These are phyloP conservation scores for Thymallus thymallus DNA, from an alignment of 2,113 vertebrate genomes.

Conservation along the genomic window DNA sequence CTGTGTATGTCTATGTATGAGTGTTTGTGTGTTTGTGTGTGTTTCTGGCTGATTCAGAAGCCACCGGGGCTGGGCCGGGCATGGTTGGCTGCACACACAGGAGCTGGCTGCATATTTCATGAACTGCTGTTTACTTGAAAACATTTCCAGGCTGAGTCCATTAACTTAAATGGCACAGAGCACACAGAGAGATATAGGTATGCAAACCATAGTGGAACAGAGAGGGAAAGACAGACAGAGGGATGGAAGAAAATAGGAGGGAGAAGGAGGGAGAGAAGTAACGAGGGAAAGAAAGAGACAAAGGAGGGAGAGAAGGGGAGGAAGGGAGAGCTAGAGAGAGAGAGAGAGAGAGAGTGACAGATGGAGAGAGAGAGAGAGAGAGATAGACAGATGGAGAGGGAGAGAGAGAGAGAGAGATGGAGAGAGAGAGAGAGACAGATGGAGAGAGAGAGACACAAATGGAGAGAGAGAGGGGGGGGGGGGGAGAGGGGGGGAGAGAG, in stretches of 20 bases:
- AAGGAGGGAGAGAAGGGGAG: neutral
- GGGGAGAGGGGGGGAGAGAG: no score
- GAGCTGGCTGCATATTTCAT: constrained; percentile 63
- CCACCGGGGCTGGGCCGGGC: neutral
- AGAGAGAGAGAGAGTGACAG: no score
- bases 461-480: no score
- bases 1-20: no score
- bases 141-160: constrained; percentile 54
- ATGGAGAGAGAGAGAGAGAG: no score
- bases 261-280: neutral
- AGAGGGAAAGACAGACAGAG: constrained; percentile 2
- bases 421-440: no score
- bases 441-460: no score
- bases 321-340: neutral
- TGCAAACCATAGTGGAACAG: neutral
- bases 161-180: constrained; percentile 55
- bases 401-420: no score
- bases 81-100: constrained; percentile 35
- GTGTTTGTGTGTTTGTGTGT: no score
- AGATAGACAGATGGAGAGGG: no score
- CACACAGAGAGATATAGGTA: neutral
- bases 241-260: neutral
- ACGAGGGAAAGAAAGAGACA: no score
- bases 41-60: neutral
- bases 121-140: constrained; percentile 63